Base-by-base conservation (phyloP, 2,888 invertebrate genomes). In the Microctonus aethiopoides region DNA sequence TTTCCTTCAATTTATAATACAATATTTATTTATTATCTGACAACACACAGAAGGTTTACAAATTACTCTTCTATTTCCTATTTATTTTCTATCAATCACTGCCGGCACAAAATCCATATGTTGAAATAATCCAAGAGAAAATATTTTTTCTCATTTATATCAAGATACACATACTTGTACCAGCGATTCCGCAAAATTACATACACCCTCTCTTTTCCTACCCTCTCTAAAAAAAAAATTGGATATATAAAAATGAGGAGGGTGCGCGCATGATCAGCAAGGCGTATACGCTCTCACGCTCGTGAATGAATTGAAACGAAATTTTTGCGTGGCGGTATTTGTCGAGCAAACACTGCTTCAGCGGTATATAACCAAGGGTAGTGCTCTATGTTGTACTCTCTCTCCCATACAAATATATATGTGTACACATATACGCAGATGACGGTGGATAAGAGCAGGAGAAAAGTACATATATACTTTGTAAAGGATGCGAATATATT, bases 251-350 rank as follows among this genome's bases (percentile, higher is more conserved):
- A 67, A 34, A 32, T 60, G 24, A 32, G 1, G 41, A 60, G 20
- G 4, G 29, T 26, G 20, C 51, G 41, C 41, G n/a, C 10, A 16
- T 6, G 32, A 36, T 65, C 39, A 67, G 46, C 51, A 11, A 46
- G 36, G 34, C 22, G 24, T 32, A n/a, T 4, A 26, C 7, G 16
- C 11, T 41, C 24, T 59, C 34, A 5, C 13, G 11, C 13, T 34
- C 46, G 60, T 72, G 71, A 67, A 68, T 66, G 76, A 75, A 82
- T 82, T 80, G 79, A 80, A 82, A 81, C 79, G 79, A 79, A 80
- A 82, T 81, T 81, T 80, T 78, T 77, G 75, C 75, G 77, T 77
- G 72, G 71, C 75, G 66, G 67, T 80, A 78, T 81, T 83, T 83
- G 75, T 79, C 72, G 72, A 77, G 75, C 79, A 83, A 83, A 83